These are phyloP conservation scores for Jacana jacana DNA, from an alignment of 2,113 vertebrate genomes.

Conservation along the genomic window DNA sequence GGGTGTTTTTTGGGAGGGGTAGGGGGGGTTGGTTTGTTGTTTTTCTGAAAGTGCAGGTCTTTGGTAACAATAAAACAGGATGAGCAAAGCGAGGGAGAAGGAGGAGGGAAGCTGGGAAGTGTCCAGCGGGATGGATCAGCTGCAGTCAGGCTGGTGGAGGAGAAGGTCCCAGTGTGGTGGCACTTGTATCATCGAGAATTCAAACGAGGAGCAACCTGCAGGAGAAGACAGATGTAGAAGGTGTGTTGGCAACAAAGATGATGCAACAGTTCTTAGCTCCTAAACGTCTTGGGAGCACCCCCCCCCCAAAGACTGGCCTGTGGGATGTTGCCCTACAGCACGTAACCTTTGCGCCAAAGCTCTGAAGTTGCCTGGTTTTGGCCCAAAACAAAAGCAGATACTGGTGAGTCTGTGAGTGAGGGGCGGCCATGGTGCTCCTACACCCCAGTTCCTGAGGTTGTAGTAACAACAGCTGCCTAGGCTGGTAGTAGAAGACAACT, in stretches of 20 bases:
- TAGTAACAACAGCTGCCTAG: neutral
- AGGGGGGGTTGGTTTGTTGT: neutral
- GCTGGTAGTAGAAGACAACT: fast-evolving
- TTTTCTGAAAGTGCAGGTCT: constrained; percentile 81
- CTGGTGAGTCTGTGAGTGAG: fast-evolving
- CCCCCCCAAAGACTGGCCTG: neutral
- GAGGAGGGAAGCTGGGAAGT: neutral
- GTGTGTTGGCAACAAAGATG: neutral
- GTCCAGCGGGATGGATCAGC: constrained; percentile 16
- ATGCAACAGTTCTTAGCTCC: neutral
- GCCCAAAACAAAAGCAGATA: neutral
- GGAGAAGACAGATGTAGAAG: neutral
- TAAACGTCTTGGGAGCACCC: neutral
- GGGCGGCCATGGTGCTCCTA: fast-evolving
- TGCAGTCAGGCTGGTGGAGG: constrained; percentile 60
- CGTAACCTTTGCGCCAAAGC: fast-evolving
- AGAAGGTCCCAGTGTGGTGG: neutral
- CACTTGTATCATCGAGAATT: constrained; percentile 91
- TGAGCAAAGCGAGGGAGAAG: constrained; percentile 32
- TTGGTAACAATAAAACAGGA: constrained; percentile 72
- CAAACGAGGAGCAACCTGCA: constrained; percentile 91
- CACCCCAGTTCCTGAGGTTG: fast-evolving
- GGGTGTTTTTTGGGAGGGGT: neutral
- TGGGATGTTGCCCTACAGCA: fast-evolving
- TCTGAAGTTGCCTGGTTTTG: fast-evolving